Base-by-base conservation (phyloP, 2,113 vertebrate genomes). In the Circaetus gallicus region DNA sequence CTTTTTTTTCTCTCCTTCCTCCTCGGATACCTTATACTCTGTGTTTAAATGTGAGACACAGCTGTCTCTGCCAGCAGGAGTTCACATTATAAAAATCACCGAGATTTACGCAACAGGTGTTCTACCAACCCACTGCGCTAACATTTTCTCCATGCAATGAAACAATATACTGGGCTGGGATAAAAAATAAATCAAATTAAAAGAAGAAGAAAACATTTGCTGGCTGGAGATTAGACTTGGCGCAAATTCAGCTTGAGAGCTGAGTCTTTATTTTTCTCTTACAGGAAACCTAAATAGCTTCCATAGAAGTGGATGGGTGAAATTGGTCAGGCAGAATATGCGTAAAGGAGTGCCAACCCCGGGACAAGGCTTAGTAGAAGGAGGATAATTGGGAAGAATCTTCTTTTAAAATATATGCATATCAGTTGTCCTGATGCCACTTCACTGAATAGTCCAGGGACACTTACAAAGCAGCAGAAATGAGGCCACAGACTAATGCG, bases 21-120 rank as follows among this genome's bases (percentile, higher is more conserved):
- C 77, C 79, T 93, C 21, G 7, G 89, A 97, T 89, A 97, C 53
- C 70, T 95, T 94, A 97, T 62, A 94, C 77, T 67, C 79, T 40
- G n/a, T 42, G 58, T 90, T 97, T 91, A 95, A 94, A 95, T 93
- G 93, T 42, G 61, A 94, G 88, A 80, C 87, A 86, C 96, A 97
- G 97, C 96, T 97, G 97, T 82, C 65, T 86, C 72, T 86, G 87
- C 91, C 95, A 95, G 92, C 82, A 96, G 96, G 93, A 93, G 36
- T 82, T 88, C 95, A 74, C 55, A 92, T 95, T 83, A 89, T 93
- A 95, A 96, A 97, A 96, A 82, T 74, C 93, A 95, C 93, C 67
- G 77, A 88, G 96, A 95, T 96, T 89, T 89, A 94, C 9, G 3
- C 92, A 96, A 97, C 97, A 97, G 96, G 95, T 97, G 97, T 87